Evolutionary conservation across 2,113 vertebrate species (phyloP).

Genomic region (Regulus satrapa): DNA sequence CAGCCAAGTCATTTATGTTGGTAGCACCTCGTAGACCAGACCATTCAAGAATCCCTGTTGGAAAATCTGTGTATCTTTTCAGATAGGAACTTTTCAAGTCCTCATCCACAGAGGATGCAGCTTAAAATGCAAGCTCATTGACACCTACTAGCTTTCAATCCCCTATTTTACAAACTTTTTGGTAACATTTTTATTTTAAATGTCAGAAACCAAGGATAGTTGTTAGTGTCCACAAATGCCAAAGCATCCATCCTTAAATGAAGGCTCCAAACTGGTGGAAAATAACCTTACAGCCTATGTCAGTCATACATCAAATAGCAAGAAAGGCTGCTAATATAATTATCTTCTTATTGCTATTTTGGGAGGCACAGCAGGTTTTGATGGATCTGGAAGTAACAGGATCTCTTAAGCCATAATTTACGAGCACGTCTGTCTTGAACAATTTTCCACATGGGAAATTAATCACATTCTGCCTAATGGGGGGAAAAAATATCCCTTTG

Average conservation of each 20-base stretch:
- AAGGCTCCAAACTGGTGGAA: background rate
- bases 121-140: background rate
- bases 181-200: background rate
- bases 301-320: slow-evolving; percentile 36
- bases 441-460: slow-evolving; percentile 67
- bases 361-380: slow-evolving; percentile 24
- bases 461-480: slow-evolving; percentile 56
- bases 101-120: background rate
- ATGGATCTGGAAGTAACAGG: slow-evolving; percentile 55
- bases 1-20: background rate
- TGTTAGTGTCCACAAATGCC: background rate
- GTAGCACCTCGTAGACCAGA: background rate
- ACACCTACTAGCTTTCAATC: background rate
- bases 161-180: background rate
- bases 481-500: slow-evolving; percentile 47
- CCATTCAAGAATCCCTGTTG: background rate
- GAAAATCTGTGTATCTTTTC: background rate
- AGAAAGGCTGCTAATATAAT: slow-evolving; percentile 62
- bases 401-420: slow-evolving; percentile 61
- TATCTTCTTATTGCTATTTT: slow-evolving; percentile 67
- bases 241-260: background rate
- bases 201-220: background rate
- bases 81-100: background rate
- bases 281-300: slow-evolving; percentile 9
- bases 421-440: slow-evolving; percentile 39